Percentiles rank a stretch among this genome's conserved stretches.
phyloP scores from a whole-genome alignment of 2,113 vertebrate species.

The Propithecus coquereli region DNA sequence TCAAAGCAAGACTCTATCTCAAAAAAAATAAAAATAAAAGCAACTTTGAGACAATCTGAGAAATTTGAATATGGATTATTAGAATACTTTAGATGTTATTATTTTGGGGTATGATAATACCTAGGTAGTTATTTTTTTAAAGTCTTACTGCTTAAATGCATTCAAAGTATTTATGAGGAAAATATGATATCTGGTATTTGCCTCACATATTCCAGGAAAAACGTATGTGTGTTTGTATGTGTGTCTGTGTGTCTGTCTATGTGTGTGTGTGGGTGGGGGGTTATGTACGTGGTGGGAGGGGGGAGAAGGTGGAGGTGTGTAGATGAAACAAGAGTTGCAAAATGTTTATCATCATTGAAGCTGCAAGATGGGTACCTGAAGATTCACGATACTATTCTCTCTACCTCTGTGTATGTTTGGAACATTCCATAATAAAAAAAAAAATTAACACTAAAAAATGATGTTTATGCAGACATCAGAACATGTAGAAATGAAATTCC shows the following conservation, averaged over 20 bases:
- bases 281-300: rapidly evolving
- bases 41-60: not conserved
- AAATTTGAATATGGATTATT: not conserved
- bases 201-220: not conserved
- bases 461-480: not conserved
- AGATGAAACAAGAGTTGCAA: not conserved
- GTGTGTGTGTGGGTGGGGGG: too few species aligned
- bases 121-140: not conserved
- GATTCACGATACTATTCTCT: not conserved
- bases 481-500: not conserved
- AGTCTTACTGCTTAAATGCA: not conserved
- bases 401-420: not conserved
- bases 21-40: not conserved
- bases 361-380: not conserved
- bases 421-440: not conserved
- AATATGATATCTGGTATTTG: not conserved
- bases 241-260: not conserved
- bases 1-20: too few species aligned
- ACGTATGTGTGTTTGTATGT: not conserved
- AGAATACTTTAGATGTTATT: not conserved
- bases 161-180: not conserved
- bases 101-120: not conserved
- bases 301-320: not conserved
- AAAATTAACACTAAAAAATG: not conserved
- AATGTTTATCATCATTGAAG: not conserved